Base-by-base conservation (phyloP, 2,888 invertebrate genomes). In the Rotaria macrura region DNA sequence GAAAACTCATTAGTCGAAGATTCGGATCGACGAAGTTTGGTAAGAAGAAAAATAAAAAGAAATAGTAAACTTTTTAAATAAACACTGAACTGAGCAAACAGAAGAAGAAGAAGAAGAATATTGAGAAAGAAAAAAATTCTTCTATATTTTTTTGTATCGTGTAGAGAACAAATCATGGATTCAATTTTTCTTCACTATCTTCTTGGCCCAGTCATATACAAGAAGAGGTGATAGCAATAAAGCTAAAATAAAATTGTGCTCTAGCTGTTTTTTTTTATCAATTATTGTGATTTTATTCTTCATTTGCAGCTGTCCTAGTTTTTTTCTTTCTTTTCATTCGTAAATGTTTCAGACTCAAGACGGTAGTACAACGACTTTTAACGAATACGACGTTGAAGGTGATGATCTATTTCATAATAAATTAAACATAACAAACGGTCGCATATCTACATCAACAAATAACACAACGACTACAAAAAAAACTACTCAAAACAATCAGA, bases 1-100 rank as follows among this genome's bases (percentile, higher is more conserved):
- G 79, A 79, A 43, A 79, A 40, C 43, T 79, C 79, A 40, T 79
- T 79, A 43, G 40, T 34, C 2, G 79, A 79, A 79, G 79, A 79
- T 79, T 43, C 79, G 12, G 79, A 79, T 79, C 79, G n/a, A n/a
- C 79, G 79, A 43, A 79, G 79, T 43, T 43, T 79, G 40, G 79
- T 79, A 79, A 40, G 79, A 10, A 43, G 0, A n/a, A 38, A 43
- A 43, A 43, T 5, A 43, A 43, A 43, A 43, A 43, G 43, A 43
- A 43, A 7, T 43, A 7, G n/a, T n/a, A n/a, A n/a, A n/a, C n/a
- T 49, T 12, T 49, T 49, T 49, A 17, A 49, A 17, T 49, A 12
- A 49, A 17, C 14, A 49, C 14, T 14, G 47, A 47, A 47, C 2
- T 47, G n/a, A 47, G 5, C 47, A 49, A 49, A 14, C 14, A 65